Base-by-base conservation (phyloP, 2,113 vertebrate species). In the Gavia stellata region DNA sequence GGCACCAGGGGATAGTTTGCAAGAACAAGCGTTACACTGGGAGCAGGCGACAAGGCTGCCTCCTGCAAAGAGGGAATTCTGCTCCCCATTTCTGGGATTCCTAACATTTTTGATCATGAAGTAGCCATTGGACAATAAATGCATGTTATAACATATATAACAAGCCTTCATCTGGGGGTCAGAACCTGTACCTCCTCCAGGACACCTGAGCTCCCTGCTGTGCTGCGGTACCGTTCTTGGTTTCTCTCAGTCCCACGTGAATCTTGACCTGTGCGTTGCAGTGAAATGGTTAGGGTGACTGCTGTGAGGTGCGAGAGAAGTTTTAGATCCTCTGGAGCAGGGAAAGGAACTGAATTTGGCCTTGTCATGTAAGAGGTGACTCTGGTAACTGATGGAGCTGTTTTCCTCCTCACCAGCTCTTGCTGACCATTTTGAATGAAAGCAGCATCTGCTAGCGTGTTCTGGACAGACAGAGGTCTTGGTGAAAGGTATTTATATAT, bases 181-280 rank as follows among this genome's bases (percentile, higher is more conserved):
- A 81, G 42, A 91, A 25, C n/a, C 3, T 47, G 9, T 18, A 34
- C 4, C 2, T 25, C 2, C 8, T 36, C 12, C 0, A 0, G 10
- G 18, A 61, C 40, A 17, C 4, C 21, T 34, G 36, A 92, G 31
- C 6, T 72, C 17, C 10, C n/a, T 17, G 17, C 5, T 82, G 16
- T 19, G 20, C 18, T 31, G 34, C 5, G 4, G 9, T 25, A 36
- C 6, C 5, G 1, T 24, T n/a, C 38, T 72, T 3, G 0, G 15
- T 59, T 93, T 55, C 17, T 74, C 56, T 38, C 28, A 58, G 28
- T 65, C 24, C 36, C 42, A 10, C 10, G 6, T 3, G 31, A 61
- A 2, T 28, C 53, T 40, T 61, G 7, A 45, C 18, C 67, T 11
- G 15, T 10, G 8, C 1, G 0, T 24, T 47, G 20, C 16, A 38